Conservation (phyloP, 2,113 vertebrate species). For the Collichthys lucidus region DNA sequence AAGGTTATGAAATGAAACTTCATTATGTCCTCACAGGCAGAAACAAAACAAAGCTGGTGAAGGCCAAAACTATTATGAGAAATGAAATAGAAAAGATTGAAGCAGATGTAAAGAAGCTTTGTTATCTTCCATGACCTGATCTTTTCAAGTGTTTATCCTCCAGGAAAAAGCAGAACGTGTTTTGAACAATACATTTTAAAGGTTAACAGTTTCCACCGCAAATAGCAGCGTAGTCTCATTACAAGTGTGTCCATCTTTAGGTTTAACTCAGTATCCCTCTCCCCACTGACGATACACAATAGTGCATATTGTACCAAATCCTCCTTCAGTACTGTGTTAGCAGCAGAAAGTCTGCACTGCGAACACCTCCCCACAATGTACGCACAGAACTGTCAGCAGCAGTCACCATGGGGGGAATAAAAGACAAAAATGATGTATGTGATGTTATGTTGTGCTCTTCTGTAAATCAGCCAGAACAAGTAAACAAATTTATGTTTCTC, state of each 20-base stretch:
- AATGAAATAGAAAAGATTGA: background rate
- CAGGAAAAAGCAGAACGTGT: background rate
- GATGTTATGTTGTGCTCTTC: conserved; percentile 65
- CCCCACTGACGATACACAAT: conserved; percentile 41
- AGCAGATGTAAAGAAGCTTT: background rate
- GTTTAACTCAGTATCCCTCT: conserved; percentile 15
- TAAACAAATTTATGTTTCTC: conserved; percentile 77
- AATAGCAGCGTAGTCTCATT: conserved; percentile 6
- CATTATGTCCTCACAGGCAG: background rate
- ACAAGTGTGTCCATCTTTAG: conserved; percentile 14
- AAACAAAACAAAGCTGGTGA: background rate
- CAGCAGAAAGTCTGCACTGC: conserved; percentile 34
- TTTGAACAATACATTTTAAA: conserved; percentile 7
- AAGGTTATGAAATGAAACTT: background rate
- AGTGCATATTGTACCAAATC: conserved; percentile 41
- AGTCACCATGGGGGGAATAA: conserved; percentile 51
- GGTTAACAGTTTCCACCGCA: conserved; percentile 11
- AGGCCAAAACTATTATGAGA: background rate
- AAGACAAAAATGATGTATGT: conserved; percentile 75
- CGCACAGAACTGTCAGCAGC: conserved; percentile 61
- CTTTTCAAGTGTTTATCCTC: background rate
- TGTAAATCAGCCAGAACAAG: conserved; percentile 75
- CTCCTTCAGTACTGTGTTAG: conserved; percentile 46
- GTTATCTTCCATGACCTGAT: background rate
- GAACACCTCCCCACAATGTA: conserved; percentile 62